A percentile compares a stretch with the other conserved stretches of the same genome.
These are phyloP conservation scores for Elgonia sp. DNA, from an alignment of 2,888 invertebrate genomes.

Conservation along the genomic window DNA sequence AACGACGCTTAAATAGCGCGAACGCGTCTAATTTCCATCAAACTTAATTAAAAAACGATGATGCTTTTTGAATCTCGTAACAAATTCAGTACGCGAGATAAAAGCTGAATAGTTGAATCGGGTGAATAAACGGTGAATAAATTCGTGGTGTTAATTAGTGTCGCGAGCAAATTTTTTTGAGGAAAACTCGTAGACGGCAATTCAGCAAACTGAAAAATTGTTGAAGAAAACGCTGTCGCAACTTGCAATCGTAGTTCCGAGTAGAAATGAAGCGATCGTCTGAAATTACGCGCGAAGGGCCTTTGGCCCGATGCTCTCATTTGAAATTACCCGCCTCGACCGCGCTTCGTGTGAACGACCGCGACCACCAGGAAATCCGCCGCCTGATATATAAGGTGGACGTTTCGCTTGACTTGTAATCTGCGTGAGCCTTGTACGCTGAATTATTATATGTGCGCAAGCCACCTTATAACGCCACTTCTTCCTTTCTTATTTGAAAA, in stretches of 20 bases:
- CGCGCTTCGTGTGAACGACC: constrained; percentile 68
- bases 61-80: constrained; percentile 24
- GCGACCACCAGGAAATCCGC: constrained; percentile 73
- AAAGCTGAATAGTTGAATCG: neutral
- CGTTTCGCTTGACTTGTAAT: constrained; percentile 69
- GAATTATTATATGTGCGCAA: constrained; percentile 62
- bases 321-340: constrained; percentile 66
- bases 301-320: constrained; percentile 71
- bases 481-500: constrained; percentile 55
- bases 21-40: constrained; percentile 36
- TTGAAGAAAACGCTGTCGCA: constrained; percentile 3
- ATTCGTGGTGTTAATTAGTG: neutral
- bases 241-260: constrained; percentile 46
- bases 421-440: constrained; percentile 64
- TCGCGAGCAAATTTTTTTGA: neutral
- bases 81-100: neutral
- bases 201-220: neutral
- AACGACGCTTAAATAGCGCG: constrained; percentile 29
- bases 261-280: constrained; percentile 58
- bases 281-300: constrained; percentile 65
- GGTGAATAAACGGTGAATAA: constrained; percentile 26
- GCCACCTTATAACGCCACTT: constrained; percentile 54
- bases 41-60: constrained; percentile 42
- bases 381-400: constrained; percentile 64
- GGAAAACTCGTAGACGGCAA: no score